These are phyloP conservation scores for Plestiodon gilberti DNA, from an alignment of 2,113 vertebrate species.

Conservation along the genomic window DNA sequence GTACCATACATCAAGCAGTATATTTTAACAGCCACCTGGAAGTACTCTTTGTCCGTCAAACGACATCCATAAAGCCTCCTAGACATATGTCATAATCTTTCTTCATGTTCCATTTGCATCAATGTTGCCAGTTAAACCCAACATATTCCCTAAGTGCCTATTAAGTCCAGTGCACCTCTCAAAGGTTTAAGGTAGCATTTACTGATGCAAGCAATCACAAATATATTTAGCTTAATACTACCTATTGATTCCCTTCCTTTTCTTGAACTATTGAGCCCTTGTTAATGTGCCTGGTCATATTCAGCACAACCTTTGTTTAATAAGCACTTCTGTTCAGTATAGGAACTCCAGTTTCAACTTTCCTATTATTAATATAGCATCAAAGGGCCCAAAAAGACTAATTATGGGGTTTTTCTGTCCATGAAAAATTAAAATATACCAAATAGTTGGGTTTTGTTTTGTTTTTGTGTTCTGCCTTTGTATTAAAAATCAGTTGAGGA, in stretches of 20 bases:
- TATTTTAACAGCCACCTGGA: conserved; percentile 16
- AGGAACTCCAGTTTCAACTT: neutral
- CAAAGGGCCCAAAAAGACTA: fast-evolving
- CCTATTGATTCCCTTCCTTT: neutral
- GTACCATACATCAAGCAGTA: fast-evolving
- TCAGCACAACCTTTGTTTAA: neutral
- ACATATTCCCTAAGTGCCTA: fast-evolving
- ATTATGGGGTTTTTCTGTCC: neutral
- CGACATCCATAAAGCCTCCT: fast-evolving
- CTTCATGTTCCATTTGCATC: neutral
- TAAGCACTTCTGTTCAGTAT: fast-evolving
- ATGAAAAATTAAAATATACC: neutral
- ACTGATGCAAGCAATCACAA: neutral
- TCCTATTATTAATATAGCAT: neutral
- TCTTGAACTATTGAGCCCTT: fast-evolving
- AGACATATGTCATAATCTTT: neutral
- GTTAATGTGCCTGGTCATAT: neutral
- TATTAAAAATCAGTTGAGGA: neutral
- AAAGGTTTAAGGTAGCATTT: neutral
- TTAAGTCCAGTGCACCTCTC: neutral
- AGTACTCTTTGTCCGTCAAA: neutral
- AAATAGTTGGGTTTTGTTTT: neutral
- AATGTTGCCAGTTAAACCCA: neutral
- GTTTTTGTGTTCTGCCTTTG: neutral
- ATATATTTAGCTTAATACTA: neutral